Base-by-base conservation (phyloP, 2,797 vertebrate species). In the Pogonophryne albipinna region DNA sequence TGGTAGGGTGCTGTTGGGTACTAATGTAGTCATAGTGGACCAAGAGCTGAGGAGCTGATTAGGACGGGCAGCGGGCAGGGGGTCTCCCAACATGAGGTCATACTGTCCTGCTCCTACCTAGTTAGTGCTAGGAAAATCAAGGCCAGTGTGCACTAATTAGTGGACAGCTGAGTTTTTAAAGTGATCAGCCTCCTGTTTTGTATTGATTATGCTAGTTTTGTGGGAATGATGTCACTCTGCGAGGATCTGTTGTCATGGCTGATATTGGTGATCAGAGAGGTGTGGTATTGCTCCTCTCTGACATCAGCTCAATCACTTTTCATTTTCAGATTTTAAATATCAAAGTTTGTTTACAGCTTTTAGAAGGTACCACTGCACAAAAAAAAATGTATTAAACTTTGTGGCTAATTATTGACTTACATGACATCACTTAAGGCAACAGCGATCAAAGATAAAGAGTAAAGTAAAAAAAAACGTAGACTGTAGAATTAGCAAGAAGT, bases 1-100 rank as follows among this genome's bases (percentile, higher is more conserved):
- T 50, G 71, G 80, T 55, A 59, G 76, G 74, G 63, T 80, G 63
- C 78, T 72, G 78, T 34, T 20, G 71, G 74, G 79, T 74, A 82
- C 71, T 87, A 80, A 93, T 94, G 87, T 92, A 93, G 91, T 92
- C 87, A 89, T 89, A 74, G 79, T 63, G 82, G 84, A 83, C 71
- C 63, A 64, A 74, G 66, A 55, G 58, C 58, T 27, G 83, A 74
- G 80, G 64, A 77, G 83, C 73, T 87, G 85, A 93, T 92, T 87
- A 90, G 85, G 85, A 76, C 10, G 1, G 58, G 78, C 15, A 61
- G 81, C 63, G 68, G 76, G 66, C 47, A 10, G 70, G 83, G 76
- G 82, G 63, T 74, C 38, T 85, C 69, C 58, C 74, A 56, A 79
- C 71, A 93, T 94, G 92, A 94, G 88, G 85, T 92, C 90, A 93